A percentile compares a stretch with the other conserved stretches of the same genome.
These are phyloP conservation scores for Desmodus rotundus DNA, from an alignment of 2,113 vertebrate genomes.

Conservation along the genomic window DNA sequence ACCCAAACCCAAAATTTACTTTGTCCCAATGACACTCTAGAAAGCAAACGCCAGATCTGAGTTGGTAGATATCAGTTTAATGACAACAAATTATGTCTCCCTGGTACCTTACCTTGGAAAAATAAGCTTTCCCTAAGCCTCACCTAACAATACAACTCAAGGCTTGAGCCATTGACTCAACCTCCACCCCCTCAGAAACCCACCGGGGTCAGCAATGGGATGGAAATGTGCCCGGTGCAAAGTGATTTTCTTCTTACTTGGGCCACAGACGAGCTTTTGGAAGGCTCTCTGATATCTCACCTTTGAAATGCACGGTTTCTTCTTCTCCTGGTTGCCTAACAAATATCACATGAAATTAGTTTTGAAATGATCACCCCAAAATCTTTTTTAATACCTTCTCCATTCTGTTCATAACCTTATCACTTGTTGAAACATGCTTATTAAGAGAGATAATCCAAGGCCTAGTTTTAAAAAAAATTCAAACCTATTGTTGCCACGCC, in stretches of 20 bases:
- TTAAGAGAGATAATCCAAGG: conserved; percentile 52
- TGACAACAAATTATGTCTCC: conserved; percentile 19
- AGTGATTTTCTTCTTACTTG: neutral
- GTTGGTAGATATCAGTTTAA: conserved; percentile 16
- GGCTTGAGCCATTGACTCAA: neutral
- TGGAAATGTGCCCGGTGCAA: neutral
- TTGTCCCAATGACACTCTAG: neutral
- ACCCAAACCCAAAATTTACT: neutral
- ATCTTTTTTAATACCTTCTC: conserved; percentile 8
- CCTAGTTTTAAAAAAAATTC: neutral
- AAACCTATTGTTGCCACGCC: neutral
- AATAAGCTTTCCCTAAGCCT: neutral
- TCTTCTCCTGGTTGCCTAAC: neutral
- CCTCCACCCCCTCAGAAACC: neutral
- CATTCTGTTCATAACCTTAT: neutral
- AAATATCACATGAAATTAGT: conserved; percentile 2
- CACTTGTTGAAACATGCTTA: conserved; percentile 10
- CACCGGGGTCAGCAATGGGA: neutral
- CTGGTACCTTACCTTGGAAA: neutral
- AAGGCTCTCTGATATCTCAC: neutral
- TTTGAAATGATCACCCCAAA: neutral
- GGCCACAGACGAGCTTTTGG: conserved; percentile 1
- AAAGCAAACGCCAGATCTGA: neutral
- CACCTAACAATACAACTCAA: neutral
- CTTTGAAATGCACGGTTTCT: neutral